Conservation (phyloP, 2,113 vertebrate genomes). For the Chrysochloris asiatica region DNA sequence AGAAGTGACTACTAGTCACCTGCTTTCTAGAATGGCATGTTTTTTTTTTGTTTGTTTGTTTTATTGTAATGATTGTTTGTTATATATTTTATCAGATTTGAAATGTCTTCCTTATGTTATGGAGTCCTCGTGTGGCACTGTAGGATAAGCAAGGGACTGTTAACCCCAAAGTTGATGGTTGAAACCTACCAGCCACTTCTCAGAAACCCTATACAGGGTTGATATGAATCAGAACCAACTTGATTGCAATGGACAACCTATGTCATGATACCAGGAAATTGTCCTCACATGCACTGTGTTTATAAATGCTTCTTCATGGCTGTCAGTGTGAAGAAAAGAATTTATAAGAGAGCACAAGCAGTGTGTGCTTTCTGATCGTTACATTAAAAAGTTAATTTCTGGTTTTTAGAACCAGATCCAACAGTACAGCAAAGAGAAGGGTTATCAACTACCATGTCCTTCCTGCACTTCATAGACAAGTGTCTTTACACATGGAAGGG, state of each 20-base stretch:
- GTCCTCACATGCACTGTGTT: not conserved
- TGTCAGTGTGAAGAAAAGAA: not conserved
- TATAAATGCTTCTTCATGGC: not conserved
- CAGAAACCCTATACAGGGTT: too few relatives aligned
- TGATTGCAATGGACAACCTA: too few relatives aligned
- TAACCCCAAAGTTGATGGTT: too few relatives aligned
- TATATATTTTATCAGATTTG: not conserved
- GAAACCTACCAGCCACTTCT: too few relatives aligned
- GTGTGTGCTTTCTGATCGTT: not conserved
- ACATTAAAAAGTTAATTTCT: not conserved
- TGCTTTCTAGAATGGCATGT: not conserved
- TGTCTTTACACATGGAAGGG: not conserved
- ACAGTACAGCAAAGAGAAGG: not conserved
- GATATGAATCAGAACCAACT: too few relatives aligned
- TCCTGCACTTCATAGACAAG: not conserved
- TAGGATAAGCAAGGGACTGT: too few relatives aligned
- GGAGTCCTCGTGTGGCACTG: too few relatives aligned
- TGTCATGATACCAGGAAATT: not conserved
- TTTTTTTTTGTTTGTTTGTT: too few relatives aligned
- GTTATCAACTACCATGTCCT: not conserved
- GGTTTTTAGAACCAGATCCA: not conserved
- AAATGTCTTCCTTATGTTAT: not conserved
- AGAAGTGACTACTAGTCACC: not conserved
- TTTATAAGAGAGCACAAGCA: not conserved
- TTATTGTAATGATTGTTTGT: not conserved